phyloP scores from a whole-genome alignment of 2,797 vertebrate species.

The Stomatorhinus walkeri region DNA sequence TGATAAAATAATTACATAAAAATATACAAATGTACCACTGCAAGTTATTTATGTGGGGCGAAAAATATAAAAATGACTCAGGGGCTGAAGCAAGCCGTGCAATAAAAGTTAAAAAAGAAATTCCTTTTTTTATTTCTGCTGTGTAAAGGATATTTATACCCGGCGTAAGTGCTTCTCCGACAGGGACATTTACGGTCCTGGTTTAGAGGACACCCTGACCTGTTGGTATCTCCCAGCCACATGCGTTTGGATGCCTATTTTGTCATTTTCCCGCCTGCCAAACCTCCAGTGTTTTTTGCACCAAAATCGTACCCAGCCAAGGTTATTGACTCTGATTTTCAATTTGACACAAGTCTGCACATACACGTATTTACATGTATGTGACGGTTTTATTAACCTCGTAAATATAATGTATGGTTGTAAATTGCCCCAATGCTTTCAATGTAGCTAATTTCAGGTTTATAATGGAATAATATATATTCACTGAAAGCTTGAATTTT shows the following conservation, averaged over 20 bases:
- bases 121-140: background rate
- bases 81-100: background rate
- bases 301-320: background rate
- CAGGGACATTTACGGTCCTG: background rate
- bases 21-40: background rate
- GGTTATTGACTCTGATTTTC: background rate
- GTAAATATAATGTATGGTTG: background rate
- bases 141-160: background rate
- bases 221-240: background rate
- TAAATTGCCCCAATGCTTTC: background rate
- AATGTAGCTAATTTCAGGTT: background rate
- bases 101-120: background rate
- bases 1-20: background rate
- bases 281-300: background rate
- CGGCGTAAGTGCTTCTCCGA: background rate
- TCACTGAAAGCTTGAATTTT: background rate
- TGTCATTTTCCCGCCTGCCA: background rate
- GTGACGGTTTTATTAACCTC: background rate
- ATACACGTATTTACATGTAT: background rate
- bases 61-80: background rate
- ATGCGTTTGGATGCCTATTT: background rate
- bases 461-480: background rate
- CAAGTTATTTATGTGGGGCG: background rate
- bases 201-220: background rate
- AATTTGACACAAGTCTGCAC: background rate